Base-by-base conservation (phyloP, 2,797 vertebrate species). In the Sebastes reedi region DNA sequence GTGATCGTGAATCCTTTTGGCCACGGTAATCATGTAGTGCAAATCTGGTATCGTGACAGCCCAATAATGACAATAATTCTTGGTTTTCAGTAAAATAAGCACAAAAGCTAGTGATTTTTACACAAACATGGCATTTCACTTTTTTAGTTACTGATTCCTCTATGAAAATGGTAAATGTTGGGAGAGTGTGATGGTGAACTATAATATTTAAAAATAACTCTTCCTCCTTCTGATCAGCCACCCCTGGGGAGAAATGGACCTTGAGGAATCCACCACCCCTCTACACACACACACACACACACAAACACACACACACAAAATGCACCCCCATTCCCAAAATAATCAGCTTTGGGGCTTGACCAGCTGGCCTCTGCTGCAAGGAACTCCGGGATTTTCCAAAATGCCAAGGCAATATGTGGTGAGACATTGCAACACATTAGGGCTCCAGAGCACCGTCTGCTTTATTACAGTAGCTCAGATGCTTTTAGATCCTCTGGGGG, bases 301-400 rank as follows among this genome's bases (percentile, higher is more conserved):
- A 50, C 42, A 65, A 36, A 50, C 62, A 60, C 67, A 34, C 27
- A 12, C 55, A 36, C 36, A 58, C 20, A 46, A 22, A 70, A 18
- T 71, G 52, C 67, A 80, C 69, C 56, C 75, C 77, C 77, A 60
- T 85, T 82, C 68, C 62, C 60, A 64, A 82, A 89, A 87, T 93
- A 93, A 91, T 90, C 87, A 91, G 91, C 89, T 91, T 89, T 91
- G 72, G 81, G 74, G 58, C 76, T 73, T 81, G 76, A 87, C 90
- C 88, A 89, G 81, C 87, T 93, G 90, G 84, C 79, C 60, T 56
- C 29, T 58, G 8, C n/a, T 77, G 52, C 66, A 78, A 81, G 81
- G 69, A 91, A 87, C 27, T 75, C 67, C 27, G 67, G 84, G 73
- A 84, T 88, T 89, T 83, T 75, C 67, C 29, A n/a, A 66, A 77